Conservation (phyloP, 2,797 vertebrate species). For the Coilia nasus region DNA sequence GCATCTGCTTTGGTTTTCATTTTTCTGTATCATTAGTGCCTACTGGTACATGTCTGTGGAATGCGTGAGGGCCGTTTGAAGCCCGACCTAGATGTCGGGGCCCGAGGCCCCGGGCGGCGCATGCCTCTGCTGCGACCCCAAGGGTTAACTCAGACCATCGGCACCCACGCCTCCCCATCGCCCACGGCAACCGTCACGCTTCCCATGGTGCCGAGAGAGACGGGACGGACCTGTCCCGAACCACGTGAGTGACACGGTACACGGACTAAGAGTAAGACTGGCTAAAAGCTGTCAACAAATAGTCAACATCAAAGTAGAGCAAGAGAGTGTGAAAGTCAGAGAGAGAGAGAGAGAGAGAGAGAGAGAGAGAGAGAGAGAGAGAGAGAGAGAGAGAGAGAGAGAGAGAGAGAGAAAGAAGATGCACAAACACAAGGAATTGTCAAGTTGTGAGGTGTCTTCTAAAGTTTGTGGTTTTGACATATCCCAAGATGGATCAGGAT, state of each 20-base stretch:
- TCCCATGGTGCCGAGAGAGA: constrained; percentile 14
- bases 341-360: not conserved
- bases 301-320: too few species aligned
- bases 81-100: constrained; percentile 47
- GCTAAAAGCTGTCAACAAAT: too few species aligned
- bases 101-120: constrained; percentile 53
- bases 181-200: constrained; percentile 39
- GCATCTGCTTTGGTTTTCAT: constrained; percentile 70
- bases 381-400: not conserved
- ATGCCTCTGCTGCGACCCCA: constrained; percentile 63
- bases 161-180: constrained; percentile 42
- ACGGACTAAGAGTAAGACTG: too few species aligned
- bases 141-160: constrained; percentile 62
- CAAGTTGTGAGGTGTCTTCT: not conserved
- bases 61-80: constrained; percentile 72
- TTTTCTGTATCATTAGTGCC: constrained; percentile 70
- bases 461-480: not conserved
- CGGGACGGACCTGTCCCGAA: not conserved
- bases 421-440: not conserved
- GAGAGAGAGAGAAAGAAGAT: not conserved
- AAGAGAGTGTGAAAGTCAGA: not conserved
- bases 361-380: not conserved
- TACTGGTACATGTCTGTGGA: constrained; percentile 73
- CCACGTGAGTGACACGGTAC: not conserved
- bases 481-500: not conserved